These are phyloP conservation scores for Eremophila alpestris DNA, from an alignment of 2,797 vertebrate genomes.

Conservation along the genomic window DNA sequence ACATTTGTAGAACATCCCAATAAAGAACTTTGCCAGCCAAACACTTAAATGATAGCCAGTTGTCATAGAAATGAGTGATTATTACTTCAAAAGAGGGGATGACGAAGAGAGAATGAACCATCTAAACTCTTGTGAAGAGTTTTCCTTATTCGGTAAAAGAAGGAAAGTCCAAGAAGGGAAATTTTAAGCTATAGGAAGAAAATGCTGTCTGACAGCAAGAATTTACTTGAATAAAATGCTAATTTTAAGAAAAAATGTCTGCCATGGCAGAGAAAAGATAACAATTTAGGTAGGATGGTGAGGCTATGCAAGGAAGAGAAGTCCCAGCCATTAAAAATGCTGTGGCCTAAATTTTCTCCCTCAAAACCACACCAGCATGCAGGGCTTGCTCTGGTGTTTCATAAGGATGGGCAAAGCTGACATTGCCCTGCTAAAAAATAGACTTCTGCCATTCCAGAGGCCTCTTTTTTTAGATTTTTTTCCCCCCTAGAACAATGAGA, in stretches of 20 bases:
- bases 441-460: not conserved
- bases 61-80: not conserved
- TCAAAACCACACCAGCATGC: not conserved
- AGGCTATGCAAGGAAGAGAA: not conserved
- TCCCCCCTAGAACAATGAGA: not conserved
- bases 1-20: not conserved
- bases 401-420: not conserved
- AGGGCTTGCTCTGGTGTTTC: not conserved
- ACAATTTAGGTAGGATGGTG: not conserved
- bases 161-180: not conserved
- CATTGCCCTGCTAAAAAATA: not conserved
- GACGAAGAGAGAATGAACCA: not conserved
- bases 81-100: not conserved
- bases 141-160: not conserved
- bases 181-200: not conserved
- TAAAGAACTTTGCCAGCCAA: not conserved
- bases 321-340: not conserved
- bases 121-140: not conserved
- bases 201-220: accelerated
- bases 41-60: not conserved
- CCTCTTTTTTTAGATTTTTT: not conserved
- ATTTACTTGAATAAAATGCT: not conserved
- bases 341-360: not conserved
- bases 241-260: not conserved
- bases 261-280: not conserved